A percentile compares a stretch with the other conserved stretches of the same genome.
phyloP scores from a whole-genome alignment of 2,888 invertebrate species.

The Conops quadrifasciatus region DNA sequence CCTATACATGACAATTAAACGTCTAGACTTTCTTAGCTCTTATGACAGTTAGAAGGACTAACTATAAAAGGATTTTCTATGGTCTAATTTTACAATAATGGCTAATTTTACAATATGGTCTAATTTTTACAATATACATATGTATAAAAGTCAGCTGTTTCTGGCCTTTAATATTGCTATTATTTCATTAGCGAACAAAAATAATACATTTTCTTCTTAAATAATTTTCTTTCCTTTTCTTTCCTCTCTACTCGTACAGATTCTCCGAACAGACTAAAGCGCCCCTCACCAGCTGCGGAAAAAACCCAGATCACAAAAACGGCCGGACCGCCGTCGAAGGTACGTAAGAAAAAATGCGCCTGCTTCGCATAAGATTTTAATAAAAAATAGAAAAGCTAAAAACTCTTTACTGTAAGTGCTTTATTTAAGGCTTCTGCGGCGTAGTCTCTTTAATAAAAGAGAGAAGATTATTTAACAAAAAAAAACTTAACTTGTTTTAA shows the following conservation, averaged over 20 bases:
- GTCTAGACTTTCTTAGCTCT: too few species aligned
- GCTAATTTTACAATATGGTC: too few species aligned
- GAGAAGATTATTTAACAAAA: not conserved
- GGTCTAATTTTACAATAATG: too few species aligned
- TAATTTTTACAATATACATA: too few species aligned
- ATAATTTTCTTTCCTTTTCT: constrained; percentile 1
- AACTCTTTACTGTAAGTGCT: not conserved
- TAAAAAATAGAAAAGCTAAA: not conserved
- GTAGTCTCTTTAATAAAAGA: not conserved
- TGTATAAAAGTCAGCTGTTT: too few species aligned
- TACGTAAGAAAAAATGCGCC: constrained; percentile 43
- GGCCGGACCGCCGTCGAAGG: constrained; percentile 57
- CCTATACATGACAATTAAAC: too few species aligned
- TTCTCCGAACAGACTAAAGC: constrained; percentile 57
- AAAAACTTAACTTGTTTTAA: not conserved
- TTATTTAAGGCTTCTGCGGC: not conserved
- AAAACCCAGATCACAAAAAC: constrained; percentile 54
- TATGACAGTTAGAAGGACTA: too few species aligned
- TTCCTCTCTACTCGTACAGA: constrained; percentile 47
- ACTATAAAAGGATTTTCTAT: too few species aligned
- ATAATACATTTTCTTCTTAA: not conserved
- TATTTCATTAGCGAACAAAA: not conserved
- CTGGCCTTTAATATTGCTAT: too few species aligned
- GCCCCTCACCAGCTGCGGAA: constrained; percentile 51
- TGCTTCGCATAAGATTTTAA: not conserved